Percentiles rank a stretch among this genome's conserved stretches.
Conservation (phyloP, 1,140 invertebrate genomes). For the Medauroidea extradentata region DNA sequence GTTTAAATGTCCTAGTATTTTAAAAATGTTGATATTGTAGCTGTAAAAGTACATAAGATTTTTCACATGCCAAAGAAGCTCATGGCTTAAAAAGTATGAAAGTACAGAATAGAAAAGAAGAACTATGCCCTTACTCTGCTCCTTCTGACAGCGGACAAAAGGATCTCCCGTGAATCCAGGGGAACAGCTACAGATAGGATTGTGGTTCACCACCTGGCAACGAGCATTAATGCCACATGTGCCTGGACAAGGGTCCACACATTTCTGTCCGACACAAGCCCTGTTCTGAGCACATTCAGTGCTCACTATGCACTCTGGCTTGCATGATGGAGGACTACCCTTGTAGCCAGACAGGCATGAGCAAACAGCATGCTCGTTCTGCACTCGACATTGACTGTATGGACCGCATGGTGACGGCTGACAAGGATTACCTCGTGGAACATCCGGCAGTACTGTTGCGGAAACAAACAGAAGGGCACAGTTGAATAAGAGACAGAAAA, state of each 20-base stretch:
- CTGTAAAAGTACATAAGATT: too few species aligned
- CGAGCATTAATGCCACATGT: slow-evolving; percentile 22
- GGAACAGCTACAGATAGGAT: slow-evolving; percentile 35
- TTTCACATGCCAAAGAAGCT: too few species aligned
- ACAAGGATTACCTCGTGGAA: slow-evolving; percentile 26
- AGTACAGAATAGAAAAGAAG: slow-evolving; percentile 14
- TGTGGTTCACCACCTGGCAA: slow-evolving; percentile 37
- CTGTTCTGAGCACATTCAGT: slow-evolving; percentile 36
- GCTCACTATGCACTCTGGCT: slow-evolving; percentile 28
- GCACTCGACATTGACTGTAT: slow-evolving; percentile 32
- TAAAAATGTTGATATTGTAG: slow-evolving; percentile 4
- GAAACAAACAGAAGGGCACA: slow-evolving; percentile 1
- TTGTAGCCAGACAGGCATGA: slow-evolving; percentile 39
- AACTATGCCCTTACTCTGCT: slow-evolving; percentile 10
- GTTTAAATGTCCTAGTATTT: not conserved
- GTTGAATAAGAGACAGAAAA: not conserved
- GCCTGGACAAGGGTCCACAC: slow-evolving; percentile 34
- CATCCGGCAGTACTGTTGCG: not conserved
- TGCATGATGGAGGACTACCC: slow-evolving; percentile 27
- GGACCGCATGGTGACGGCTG: slow-evolving; percentile 36
- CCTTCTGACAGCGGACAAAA: slow-evolving; percentile 27
- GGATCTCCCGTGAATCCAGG: slow-evolving; percentile 41
- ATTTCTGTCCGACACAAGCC: slow-evolving; percentile 37
- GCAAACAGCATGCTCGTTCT: slow-evolving; percentile 33
- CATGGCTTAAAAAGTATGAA: too few species aligned